Base-by-base conservation (phyloP, 2,113 vertebrate genomes). In the Tapirus terrestris region DNA sequence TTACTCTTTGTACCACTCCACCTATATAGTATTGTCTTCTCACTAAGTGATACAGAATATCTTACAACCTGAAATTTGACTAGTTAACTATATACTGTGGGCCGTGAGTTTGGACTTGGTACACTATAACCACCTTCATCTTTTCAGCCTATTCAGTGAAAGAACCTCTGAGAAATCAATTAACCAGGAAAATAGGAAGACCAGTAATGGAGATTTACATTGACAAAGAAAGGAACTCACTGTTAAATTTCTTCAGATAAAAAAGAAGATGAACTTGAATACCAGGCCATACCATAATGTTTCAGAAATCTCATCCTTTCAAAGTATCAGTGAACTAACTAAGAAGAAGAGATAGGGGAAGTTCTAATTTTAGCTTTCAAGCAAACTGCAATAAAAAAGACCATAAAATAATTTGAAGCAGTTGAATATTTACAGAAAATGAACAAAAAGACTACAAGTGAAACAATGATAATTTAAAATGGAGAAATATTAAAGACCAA, bases 401-500 rank as follows among this genome's bases (percentile, higher is more conserved):
- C 0, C 27, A n/a, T 68, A 85, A 70, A 51, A 51, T 93, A 85
- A 94, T 65, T 68, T 80, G 45, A 92, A 85, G 9, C 25, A 65
- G 17, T n/a, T 92, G 39, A 94, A 29, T 80, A 75, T 88, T 95
- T 93, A 53, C 13, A n/a, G 31, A 75, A 89, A 95, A 88, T 48
- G 9, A 33, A 75, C 45, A 87, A 63, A 96, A 56, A 51, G 1
- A 1, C 53, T 61, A 75, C 8, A 73, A 87, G 12, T 2, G 23
- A 91, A 96, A 60, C 16, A 93, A 79, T 53, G 11, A 61, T 75
- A 75, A 76, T 58, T 89, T 75, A 68, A 48, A 94, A 68, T 73
- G 45, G 67, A 88, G 10, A 43, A 63, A 76, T 80, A 89, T 51
- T 39, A 48, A 94, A 93, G 31, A 45, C 4, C 23, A 92, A 82